Evolutionary conservation across 2,797 vertebrate species (phyloP), one percentile per base, ranked within the genome.

Genomic region (Sebastes melanostomus): DNA sequence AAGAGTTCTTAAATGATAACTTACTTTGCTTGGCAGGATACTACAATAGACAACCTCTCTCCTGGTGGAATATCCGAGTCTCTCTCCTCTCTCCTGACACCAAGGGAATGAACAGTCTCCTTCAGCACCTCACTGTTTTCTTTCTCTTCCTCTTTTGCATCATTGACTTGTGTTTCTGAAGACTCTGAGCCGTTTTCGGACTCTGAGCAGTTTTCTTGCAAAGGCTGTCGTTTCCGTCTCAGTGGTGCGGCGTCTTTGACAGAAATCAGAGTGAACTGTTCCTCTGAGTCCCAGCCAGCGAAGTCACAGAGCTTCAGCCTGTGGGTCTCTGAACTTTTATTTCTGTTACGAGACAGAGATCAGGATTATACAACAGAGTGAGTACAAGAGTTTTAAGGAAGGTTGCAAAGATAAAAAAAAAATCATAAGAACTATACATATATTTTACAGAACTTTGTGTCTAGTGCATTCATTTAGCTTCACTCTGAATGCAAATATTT

Each of bases 251-350:
- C 54, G 13, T 38, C 70, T 62, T 88, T 86, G 55, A 88, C 62
- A 3, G 90, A 71, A 75, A 95, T 70, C 50, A 96, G 24, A 46
- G 86, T 90, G 89, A 99, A 99, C 76, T 98, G 98, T 25, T 95
- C 93, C 59, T 93, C 89, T 66, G 96, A 97, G 87, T 99, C 96
- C 98, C 98, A 98, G 87, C 97, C 97, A 69, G 96, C 97, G 85
- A 99, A 96, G 83, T 92, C 96, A 86, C 96, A 99, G 88, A 89
- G 92, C 83, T 96, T 94, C 75, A 99, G 89, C n/a, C 65, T 92
- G 30, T 97, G 97, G 7, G 84, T 88, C 30, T 91, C 42, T 2
- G 92, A 92, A 59, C 98, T 95, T 86, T 95, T 95, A 92, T 99
- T 99, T 93, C 98, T 99, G 88, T 84, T 89, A 75, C 6, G 9